Base-by-base conservation (phyloP, 2,797 vertebrate species). In the Dallia pectoralis region DNA sequence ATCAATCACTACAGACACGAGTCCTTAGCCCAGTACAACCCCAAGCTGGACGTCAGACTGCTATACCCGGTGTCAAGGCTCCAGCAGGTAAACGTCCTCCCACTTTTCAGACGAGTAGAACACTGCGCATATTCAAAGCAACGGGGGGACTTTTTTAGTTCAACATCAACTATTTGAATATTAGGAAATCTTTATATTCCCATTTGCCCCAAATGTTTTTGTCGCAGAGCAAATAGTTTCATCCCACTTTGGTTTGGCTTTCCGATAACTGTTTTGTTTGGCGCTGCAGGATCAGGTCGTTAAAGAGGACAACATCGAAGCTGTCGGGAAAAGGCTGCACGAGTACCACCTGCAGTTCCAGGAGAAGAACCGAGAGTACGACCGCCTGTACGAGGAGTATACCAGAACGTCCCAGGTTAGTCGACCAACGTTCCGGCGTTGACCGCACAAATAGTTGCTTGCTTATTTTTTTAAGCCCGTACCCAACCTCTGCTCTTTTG, bases 1-100 rank as follows among this genome's bases (percentile, higher is more conserved):
- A 98, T 99, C 87, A 98, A 96, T 89, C 97, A 98, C 83, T 99
- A 99, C 91, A 91, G 97, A 73, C 97, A 97, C 76, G 97, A 99
- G 80, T 99, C 96, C 49, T 91, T 99, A 81, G 97, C 97, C 69
- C 97, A 99, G 88, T 99, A 99, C 85, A 99, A 99, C 88, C 96
- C 97, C 78, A 99, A 99, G 72, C 88, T 99, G 89, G 97, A 99
- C 87, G 97, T 99, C 74, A 97, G 96, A 84, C 91, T 99, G 78
- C 93, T 95, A 40, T 99, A 97, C 89, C 97, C 97, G 0, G 97
- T 99, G 14, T 99, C 97, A 81, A 98, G 96, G 77, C 96, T 96
- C 89, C 97, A 99, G 78, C 97, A 99, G 97, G 97, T 98, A 91
- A 84, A 79, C 22, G 15, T 36, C 63, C 22, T 27, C 11, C 25